Base-by-base conservation (phyloP, 2,797 vertebrate species). In the Enteromius viviparus region DNA sequence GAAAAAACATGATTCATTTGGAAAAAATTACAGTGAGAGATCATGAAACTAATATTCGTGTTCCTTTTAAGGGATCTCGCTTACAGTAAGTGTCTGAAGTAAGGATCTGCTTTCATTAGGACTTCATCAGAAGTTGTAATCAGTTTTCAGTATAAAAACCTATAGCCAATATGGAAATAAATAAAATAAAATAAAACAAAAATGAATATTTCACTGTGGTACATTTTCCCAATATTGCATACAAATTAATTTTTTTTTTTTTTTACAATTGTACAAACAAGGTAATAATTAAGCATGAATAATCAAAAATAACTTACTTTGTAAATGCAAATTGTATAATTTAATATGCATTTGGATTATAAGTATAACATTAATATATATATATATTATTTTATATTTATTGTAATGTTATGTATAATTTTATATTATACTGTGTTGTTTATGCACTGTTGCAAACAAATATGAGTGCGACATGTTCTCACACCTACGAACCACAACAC, bases 21-120 rank as follows among this genome's bases (percentile, higher is more conserved):
- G 14, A 4, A 37, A 37, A 42, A 29, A 66, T 32, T 72, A 81
- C 21, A 37, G 55, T 81, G 6, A 68, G 47, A 32, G 23, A 82
- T 51, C 1, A 40, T 65, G 34, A 68, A 68, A 55, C 9, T 40
- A 40, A n/a, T 53, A 32, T 66, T 51, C 17, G 12, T 55, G 11
- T 69, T 82, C 19, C 49, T 69, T 40, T 4, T n/a, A 68, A 7
- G 47, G n/a, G 70, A 40, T 53, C 17, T 19, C n/a, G 1, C 15
- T 66, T 82, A 82, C 81, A 45, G 81, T 68, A 76, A 82, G 34
- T 64, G 19, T 64, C 2, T 77, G 23, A 17, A 17, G 21, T 55
- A n/a, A 55, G 72, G 62, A 76, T 76, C 23, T 55, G 19, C 62
- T 76, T 76, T 55, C 72, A 40, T 47, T 76, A 55, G 47, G 72